phyloP scores from a whole-genome alignment of 2,888 invertebrate species.

The Macrophya alboannulata region DNA sequence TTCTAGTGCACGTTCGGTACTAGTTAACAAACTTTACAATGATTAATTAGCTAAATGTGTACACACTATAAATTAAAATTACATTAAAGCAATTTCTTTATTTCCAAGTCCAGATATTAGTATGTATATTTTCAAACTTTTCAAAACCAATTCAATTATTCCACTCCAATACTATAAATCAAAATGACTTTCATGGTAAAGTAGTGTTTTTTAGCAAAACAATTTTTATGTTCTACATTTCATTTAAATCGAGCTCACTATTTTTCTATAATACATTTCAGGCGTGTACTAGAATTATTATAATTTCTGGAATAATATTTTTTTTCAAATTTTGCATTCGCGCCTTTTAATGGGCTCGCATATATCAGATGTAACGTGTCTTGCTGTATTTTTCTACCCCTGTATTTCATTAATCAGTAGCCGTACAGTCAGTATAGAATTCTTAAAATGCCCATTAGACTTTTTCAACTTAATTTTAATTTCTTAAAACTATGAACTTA shows the following conservation, averaged over 20 bases:
- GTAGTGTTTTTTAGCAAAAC: neutral
- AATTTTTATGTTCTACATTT: neutral
- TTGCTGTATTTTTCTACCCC: neutral
- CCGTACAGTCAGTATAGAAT: neutral
- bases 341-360: neutral
- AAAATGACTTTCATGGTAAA: neutral
- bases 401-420: neutral
- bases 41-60: constrained; percentile 11
- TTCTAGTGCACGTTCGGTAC: constrained; percentile 33
- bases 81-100: constrained; percentile 2
- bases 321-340: neutral
- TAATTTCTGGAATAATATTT: neutral
- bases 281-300: neutral
- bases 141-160: neutral
- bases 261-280: neutral
- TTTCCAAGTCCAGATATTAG: neutral
- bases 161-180: neutral
- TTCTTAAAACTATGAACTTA: neutral
- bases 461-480: neutral
- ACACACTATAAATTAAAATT: constrained; percentile 20
- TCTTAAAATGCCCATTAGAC: neutral
- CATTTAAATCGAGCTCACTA: neutral
- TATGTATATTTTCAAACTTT: neutral
- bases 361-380: neutral
- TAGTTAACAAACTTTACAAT: constrained; percentile 21